Conservation (phyloP, 2,113 vertebrate genomes). For the Platanista minor region DNA sequence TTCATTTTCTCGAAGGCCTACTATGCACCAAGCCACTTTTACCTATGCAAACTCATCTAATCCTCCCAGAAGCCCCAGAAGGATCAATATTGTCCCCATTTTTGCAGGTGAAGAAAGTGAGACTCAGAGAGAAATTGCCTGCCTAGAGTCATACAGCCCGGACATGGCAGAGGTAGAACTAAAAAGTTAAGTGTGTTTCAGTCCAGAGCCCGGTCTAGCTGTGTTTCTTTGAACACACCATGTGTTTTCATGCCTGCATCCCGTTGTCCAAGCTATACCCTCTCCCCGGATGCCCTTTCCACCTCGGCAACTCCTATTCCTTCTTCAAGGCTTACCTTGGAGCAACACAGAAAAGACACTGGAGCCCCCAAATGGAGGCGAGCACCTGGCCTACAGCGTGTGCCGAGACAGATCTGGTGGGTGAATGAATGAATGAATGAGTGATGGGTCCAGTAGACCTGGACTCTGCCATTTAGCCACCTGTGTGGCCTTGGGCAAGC, state of each 20-base stretch:
- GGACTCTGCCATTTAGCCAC: background rate
- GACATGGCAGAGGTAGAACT: background rate
- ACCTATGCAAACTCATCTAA: background rate
- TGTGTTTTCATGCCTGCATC: background rate
- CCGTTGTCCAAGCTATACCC: background rate
- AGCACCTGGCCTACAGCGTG: rapidly evolving
- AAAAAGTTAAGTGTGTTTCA: background rate
- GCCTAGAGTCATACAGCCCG: background rate
- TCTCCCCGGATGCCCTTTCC: background rate
- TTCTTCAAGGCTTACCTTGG: background rate
- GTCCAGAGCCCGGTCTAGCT: background rate
- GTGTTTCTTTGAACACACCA: background rate
- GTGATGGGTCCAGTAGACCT: background rate
- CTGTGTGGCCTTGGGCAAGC: background rate
- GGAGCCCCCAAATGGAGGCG: background rate
- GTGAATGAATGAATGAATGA: background rate
- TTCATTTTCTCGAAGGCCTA: background rate
- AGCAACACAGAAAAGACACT: background rate
- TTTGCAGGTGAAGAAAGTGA: background rate
- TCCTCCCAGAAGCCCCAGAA: background rate
- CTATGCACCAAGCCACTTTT: background rate
- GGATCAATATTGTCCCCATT: background rate
- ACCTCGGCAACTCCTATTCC: rapidly evolving
- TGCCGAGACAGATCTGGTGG: background rate
- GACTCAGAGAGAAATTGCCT: background rate